Conservation (phyloP, 2,888 invertebrate species). For the Actias luna region DNA sequence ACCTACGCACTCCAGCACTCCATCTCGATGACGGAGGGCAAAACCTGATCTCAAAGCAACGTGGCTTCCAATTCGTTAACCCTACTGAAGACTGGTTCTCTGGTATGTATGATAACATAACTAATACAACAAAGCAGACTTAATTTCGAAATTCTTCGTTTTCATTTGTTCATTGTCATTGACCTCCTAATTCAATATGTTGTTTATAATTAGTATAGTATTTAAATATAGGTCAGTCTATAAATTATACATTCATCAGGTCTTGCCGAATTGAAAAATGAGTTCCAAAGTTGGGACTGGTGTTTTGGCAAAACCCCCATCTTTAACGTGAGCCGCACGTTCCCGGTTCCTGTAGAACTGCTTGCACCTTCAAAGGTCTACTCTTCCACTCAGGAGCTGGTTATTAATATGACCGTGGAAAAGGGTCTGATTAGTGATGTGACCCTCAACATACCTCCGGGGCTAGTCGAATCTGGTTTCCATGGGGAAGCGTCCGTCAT, state of each 20-base stretch:
- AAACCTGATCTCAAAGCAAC: conserved; percentile 86
- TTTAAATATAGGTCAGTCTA: not conserved
- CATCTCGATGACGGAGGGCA: conserved; percentile 87
- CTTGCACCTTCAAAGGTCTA: conserved; percentile 64
- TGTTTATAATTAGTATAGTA: not conserved
- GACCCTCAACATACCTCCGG: conserved; percentile 83
- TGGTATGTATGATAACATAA: conserved; percentile 69
- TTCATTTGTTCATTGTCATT: too few relatives aligned
- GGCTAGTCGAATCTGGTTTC: conserved; percentile 81
- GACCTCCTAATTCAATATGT: not conserved
- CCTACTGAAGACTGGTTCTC: conserved; percentile 95
- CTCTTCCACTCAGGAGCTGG: conserved; percentile 75
- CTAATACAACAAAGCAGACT: conserved; percentile 18
- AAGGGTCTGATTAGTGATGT: conserved; percentile 85
- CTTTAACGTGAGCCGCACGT: conserved; percentile 86
- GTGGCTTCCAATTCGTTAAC: conserved; percentile 92
- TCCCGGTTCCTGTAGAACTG: conserved; percentile 82
- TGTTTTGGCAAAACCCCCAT: conserved; percentile 92
- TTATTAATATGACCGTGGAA: conserved; percentile 84
- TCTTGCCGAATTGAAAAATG: conserved; percentile 85
- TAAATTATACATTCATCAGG: conserved; percentile 67
- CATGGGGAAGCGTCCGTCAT: conserved; percentile 85
- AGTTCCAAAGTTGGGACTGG: conserved; percentile 93
- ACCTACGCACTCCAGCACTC: conserved; percentile 87
- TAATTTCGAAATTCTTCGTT: conserved; percentile 13